Percentiles rank a stretch among this genome's conserved stretches.
These are phyloP conservation scores for Choloepus hoffmanni DNA, from an alignment of 2,113 vertebrate genomes.

Conservation along the genomic window DNA sequence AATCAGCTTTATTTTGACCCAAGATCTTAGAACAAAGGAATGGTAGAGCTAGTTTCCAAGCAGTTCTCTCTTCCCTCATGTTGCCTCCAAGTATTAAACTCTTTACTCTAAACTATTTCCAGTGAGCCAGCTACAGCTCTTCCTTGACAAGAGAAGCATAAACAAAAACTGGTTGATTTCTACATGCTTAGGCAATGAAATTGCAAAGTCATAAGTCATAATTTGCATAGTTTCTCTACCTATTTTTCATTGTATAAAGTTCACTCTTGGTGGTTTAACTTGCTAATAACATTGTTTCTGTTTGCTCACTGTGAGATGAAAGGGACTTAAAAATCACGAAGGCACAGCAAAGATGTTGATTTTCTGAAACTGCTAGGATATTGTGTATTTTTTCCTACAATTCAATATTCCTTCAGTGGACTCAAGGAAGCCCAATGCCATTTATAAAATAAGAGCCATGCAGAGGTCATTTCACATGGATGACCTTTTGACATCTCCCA, in stretches of 20 bases:
- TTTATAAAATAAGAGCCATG: slow-evolving; percentile 69
- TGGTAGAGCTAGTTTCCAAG: not conserved
- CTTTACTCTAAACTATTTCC: not conserved
- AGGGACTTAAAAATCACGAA: slow-evolving; percentile 52
- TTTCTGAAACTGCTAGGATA: slow-evolving; percentile 66
- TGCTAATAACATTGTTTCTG: not conserved
- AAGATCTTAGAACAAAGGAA: not conserved
- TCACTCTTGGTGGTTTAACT: not conserved
- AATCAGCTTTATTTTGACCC: not conserved
- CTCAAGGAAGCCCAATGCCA: not conserved
- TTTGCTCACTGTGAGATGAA: not conserved
- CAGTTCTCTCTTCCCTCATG: not conserved
- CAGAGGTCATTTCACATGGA: slow-evolving; percentile 67
- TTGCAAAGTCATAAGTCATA: not conserved
- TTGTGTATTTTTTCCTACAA: slow-evolving; percentile 63
- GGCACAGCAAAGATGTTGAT: slow-evolving; percentile 46
- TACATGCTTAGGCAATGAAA: not conserved
- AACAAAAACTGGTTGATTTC: not conserved
- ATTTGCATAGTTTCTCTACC: not conserved
- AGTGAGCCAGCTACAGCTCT: not conserved
- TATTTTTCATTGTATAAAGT: not conserved
- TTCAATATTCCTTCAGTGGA: slow-evolving; percentile 60
- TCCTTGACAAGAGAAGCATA: not conserved
- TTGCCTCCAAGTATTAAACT: not conserved
- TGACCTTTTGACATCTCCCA: slow-evolving; percentile 61